Percentiles rank a stretch among this genome's conserved stretches.
Evolutionary conservation across 2,113 vertebrate species (phyloP).

Genomic region (Aphelocoma coerulescens): DNA sequence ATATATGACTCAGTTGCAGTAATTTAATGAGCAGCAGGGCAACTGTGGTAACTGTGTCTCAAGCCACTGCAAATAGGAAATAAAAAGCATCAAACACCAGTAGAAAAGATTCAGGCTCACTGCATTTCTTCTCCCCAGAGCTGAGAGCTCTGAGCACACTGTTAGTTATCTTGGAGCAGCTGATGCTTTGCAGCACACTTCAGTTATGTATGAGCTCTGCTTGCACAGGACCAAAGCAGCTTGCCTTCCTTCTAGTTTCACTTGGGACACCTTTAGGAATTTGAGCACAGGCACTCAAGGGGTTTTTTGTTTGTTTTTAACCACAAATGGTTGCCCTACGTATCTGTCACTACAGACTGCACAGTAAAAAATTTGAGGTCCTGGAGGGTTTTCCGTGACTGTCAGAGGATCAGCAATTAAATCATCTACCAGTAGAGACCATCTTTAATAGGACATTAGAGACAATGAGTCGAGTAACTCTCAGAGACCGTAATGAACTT

Average conservation of each 20-base stretch:
- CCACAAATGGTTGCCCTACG: neutral
- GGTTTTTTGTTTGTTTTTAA: neutral
- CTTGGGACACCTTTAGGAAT: neutral
- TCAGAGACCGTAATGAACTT: neutral
- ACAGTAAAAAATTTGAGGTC: accelerated
- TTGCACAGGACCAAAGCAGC: neutral
- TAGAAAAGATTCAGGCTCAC: neutral
- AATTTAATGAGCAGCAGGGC: neutral
- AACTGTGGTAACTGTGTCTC: neutral
- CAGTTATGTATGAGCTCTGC: neutral
- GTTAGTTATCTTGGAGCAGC: neutral
- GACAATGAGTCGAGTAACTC: neutral
- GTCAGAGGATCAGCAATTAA: neutral
- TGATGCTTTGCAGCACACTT: neutral
- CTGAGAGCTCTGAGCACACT: neutral
- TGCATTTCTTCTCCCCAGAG: neutral
- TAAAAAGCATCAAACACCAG: neutral
- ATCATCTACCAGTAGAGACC: neutral
- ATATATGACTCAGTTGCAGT: neutral
- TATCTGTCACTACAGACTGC: neutral
- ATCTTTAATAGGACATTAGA: neutral
- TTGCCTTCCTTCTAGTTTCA: neutral
- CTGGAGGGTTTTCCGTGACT: neutral
- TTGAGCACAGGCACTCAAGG: neutral
- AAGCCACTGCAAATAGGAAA: neutral